phyloP scores from a whole-genome alignment of 1,140 invertebrate species.

The Sogatella furcifera region DNA sequence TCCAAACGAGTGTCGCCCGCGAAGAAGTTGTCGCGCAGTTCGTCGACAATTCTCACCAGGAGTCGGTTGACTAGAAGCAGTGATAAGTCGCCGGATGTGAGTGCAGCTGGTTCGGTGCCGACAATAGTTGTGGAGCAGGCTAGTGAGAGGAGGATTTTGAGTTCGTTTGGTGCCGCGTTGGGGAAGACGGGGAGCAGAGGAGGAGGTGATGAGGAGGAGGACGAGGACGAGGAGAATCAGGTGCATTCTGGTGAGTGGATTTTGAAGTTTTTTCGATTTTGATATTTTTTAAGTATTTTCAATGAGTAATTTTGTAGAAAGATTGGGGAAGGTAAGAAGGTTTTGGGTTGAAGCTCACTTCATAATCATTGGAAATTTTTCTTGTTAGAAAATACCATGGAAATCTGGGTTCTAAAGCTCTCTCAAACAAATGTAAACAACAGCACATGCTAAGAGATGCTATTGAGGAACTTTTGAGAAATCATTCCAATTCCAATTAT shows the following conservation, averaged over 20 bases:
- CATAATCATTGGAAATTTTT: too few species aligned
- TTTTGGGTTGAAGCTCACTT: too few species aligned
- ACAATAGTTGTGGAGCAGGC: constrained; percentile 16
- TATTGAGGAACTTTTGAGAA: too few species aligned
- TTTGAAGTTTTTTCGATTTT: too few species aligned
- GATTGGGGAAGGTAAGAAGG: too few species aligned
- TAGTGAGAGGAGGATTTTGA: constrained; percentile 14
- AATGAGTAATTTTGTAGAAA: too few species aligned
- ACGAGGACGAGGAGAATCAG: constrained; percentile 42
- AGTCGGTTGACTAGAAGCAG: neutral
- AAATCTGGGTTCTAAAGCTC: too few species aligned
- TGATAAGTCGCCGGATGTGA: constrained; percentile 10
- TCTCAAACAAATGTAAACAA: too few species aligned
- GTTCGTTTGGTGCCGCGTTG: constrained; percentile 27
- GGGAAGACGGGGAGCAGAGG: constrained; percentile 25
- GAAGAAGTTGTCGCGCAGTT: constrained; percentile 55
- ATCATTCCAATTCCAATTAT: too few species aligned
- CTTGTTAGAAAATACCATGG: too few species aligned
- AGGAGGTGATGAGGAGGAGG: neutral
- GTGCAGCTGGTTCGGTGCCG: constrained; percentile 3
- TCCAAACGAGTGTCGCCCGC: constrained; percentile 47
- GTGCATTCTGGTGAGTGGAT: constrained; percentile 46
- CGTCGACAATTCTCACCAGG: constrained; percentile 28
- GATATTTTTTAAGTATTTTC: too few species aligned
- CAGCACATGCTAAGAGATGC: too few species aligned